Evolutionary conservation across 2,113 vertebrate species (phyloP), one percentile per base, ranked within the genome.

Genomic region (Panthera uncia): DNA sequence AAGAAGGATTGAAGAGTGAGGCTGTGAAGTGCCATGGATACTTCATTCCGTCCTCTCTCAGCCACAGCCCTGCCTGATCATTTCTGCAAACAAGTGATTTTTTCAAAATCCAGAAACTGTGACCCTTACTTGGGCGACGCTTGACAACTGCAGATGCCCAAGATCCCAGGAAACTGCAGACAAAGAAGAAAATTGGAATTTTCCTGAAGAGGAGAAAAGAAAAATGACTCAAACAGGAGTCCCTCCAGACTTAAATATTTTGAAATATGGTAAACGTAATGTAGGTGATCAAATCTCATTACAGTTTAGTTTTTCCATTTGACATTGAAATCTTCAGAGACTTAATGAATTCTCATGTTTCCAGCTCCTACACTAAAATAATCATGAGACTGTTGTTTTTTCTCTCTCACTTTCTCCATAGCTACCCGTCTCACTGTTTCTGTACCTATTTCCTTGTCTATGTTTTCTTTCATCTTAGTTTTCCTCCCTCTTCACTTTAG

Each of bases 81-180:
- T 31, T 86, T 93, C 69, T 63, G 10, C 33, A 1, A 65, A 68
- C 8, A 55, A 65, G 41, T 38, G 14, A 69, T 48, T 50, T 68
- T 73, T 97, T 91, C 73, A 92, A 66, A 96, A 78, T 79, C 31
- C 33, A 74, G 68, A 94, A 98, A 94, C 8, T 50, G 21, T 94
- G 31, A 69, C 91, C 93, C 99, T 99, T 99, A 99, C 99, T 98
- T 98, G 98, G 99, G 80, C 98, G 98, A 45, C 99, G 99, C 95
- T 99, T 99, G 91, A 98, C 96, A 73, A 99, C 98, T 2, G 98
- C 98, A 86, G 98, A 99, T 98, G 98, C 94, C 98, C 98, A 96
- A 89, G 97, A 96, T 97, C 97, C 98, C 97, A 99, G 96, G 91
- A 98, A 98, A 98, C 98, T 96, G 96, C 96, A 98, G 18, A 96